Percentiles rank a stretch among this genome's conserved stretches.
Conservation (phyloP, 2,888 invertebrate species). For the Noctua pronuba region DNA sequence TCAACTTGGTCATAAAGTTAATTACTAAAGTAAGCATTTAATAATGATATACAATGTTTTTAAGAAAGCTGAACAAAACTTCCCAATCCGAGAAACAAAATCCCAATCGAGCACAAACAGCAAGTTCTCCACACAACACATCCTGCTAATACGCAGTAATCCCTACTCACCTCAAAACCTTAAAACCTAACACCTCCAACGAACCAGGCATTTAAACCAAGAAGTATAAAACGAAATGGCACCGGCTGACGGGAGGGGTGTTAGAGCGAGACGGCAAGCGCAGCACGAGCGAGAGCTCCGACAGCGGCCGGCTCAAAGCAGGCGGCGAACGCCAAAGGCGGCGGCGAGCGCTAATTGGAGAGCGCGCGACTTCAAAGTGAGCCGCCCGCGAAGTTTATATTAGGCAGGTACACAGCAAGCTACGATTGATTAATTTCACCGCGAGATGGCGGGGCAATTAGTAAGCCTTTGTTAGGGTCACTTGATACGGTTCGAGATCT, state of each 20-base stretch:
- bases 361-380: conserved; percentile 86
- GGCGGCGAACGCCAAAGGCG: conserved; percentile 89
- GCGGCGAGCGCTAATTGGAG: conserved; percentile 90
- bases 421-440: conserved; percentile 87
- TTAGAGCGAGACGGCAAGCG: conserved; percentile 67
- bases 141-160: conserved; percentile 42
- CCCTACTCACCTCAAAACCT: conserved; percentile 56
- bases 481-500: conserved; percentile 66
- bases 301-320: conserved; percentile 81
- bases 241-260: conserved; percentile 70
- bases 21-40: conserved; percentile 17
- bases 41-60: conserved; percentile 17
- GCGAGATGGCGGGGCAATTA: conserved; percentile 87
- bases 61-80: background rate
- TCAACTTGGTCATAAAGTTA: conserved; percentile 18
- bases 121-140: background rate
- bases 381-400: conserved; percentile 89
- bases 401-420: conserved; percentile 83
- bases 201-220: conserved; percentile 63
- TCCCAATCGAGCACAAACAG: conserved; percentile 9
- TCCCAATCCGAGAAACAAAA: background rate
- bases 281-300: conserved; percentile 69
- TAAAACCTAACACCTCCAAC: conserved; percentile 62
- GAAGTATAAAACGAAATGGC: conserved; percentile 70
- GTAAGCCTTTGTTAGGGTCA: conserved; percentile 83